Evolutionary conservation across 2,888 invertebrate genomes (phyloP), one percentile per base, ranked within the genome.

Genomic region (Allolobophora icterica): DNA sequence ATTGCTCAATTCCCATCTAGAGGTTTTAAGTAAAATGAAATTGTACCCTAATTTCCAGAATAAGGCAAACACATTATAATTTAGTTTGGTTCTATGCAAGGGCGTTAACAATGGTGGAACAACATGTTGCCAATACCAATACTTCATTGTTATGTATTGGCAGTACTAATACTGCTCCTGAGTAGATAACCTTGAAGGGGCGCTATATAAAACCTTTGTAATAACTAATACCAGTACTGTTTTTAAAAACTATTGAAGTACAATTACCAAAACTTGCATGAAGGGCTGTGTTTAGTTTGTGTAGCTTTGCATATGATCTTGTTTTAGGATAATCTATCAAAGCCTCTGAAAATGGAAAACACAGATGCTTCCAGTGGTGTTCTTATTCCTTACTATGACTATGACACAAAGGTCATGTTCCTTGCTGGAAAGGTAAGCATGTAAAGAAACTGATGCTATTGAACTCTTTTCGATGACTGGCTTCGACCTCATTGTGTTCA

Each of bases 351-450:
- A 13, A 93, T 94, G 35, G 94, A 95, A 71, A 94, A 93, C 45
- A 93, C 96, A 38, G 96, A 96, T 92, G 94, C 94, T 83, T 98
- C 98, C 94, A 98, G 99, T 96, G 99, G 99, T 91, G 98, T 99
- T 92, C 97, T 99, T 97, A 98, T 99, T 96, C 99, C 99, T n/a
- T 96, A 98, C 83, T 99, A 98, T 96, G 99, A 99, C 96, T 97
- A 98, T 90, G 99, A 99, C 96, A 98, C 98, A 93, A 98, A 97
- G 96, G 96, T 99, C 94, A 97, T 99, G 94, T 99, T 97, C 96
- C 96, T 99, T 89, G 99, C 99, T 95, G 99, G 99, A 93, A 99
- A 99, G 96, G 96, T 96, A 38, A 40, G 38, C 34, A 8, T 35
- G 35, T 89, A n/a, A 34, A 38, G 34, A 6, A 35, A 71, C 30